Evolutionary conservation across 2,113 vertebrate genomes (phyloP).

Genomic region (Verasper variegatus): DNA sequence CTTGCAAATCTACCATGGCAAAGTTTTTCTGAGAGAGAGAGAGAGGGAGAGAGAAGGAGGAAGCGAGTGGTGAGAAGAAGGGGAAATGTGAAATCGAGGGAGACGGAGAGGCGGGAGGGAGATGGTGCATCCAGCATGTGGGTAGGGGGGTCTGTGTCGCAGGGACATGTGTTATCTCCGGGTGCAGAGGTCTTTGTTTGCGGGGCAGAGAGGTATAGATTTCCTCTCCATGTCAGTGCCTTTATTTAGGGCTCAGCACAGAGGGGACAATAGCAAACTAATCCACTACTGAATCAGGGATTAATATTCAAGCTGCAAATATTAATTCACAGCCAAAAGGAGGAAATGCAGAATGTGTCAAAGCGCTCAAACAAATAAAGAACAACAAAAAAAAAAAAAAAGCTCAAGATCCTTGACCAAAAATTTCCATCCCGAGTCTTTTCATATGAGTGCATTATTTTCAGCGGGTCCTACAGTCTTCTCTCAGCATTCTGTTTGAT

Average conservation of each 20-base stretch:
- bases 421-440: conserved; percentile 66
- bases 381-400: conserved; percentile 74
- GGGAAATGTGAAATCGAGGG: conserved; percentile 36
- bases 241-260: conserved; percentile 80
- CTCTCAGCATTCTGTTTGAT: conserved; percentile 75
- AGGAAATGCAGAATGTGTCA: conserved; percentile 82
- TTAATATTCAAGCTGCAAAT: conserved; percentile 85
- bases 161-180: conserved; percentile 82
- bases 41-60: conserved; percentile 22
- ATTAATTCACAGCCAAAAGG: conserved; percentile 83
- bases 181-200: conserved; percentile 82
- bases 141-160: conserved; percentile 48
- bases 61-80: conserved; percentile 43
- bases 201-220: conserved; percentile 80
- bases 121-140: conserved; percentile 63
- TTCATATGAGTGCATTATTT: conserved; percentile 76
- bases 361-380: conserved; percentile 80
- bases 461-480: conserved; percentile 59
- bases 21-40: conserved; percentile 71
- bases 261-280: conserved; percentile 83
- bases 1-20: conserved; percentile 84
- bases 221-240: conserved; percentile 81
- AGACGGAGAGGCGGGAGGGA: conserved; percentile 50
- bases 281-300: conserved; percentile 84
- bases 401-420: conserved; percentile 71